Base-by-base conservation (phyloP, 2,113 vertebrate genomes). In the Zapus hudsonius region DNA sequence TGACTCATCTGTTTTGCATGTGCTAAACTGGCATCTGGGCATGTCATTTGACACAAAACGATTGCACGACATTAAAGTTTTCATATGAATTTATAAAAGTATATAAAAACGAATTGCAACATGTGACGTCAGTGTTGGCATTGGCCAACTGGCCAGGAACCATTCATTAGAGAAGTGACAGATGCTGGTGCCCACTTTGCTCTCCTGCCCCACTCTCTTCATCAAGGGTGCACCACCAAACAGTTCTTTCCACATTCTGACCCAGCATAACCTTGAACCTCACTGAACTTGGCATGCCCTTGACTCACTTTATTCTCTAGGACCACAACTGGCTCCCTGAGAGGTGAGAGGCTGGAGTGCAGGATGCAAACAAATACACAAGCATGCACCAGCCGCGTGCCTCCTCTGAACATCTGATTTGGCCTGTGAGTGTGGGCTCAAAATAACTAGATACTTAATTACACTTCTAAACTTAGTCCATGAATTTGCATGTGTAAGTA, bases 401-500 rank as follows among this genome's bases (percentile, higher is more conserved):
- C 79, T 94, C 20, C 42, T 64, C 81, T 63, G 66, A 82, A 61
- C 86, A 86, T 96, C 82, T 96, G 86, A 94, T 89, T 74, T 92
- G 78, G 44, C 44, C 90, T 87, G 2, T 47, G 89, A 95, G 33
- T 75, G 40, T 75, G 72, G 87, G 69, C 64, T 94, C 66, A 76
- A 92, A 96, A 97, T 90, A 96, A 89, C 85, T 85, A 33, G 66
- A 92, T 93, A 83, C 88, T 88, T 95, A 96, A 96, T 97, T 95
- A 92, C 64, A 94, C 75, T 84, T 95, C 96, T 95, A 97, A 95
- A 96, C 87, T 95, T 96, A 96, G 93, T 55, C 25, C 33, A 17
- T 90, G 86, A 80, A 97, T 96, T 96, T 96, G 94, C 96, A 97
- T 95, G 84, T 96, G 94, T 89, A 95, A 97, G 94, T 87, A 95